Base-by-base conservation (phyloP, 1,140 invertebrate species). In the Daktulosphaira vitifoliae region DNA sequence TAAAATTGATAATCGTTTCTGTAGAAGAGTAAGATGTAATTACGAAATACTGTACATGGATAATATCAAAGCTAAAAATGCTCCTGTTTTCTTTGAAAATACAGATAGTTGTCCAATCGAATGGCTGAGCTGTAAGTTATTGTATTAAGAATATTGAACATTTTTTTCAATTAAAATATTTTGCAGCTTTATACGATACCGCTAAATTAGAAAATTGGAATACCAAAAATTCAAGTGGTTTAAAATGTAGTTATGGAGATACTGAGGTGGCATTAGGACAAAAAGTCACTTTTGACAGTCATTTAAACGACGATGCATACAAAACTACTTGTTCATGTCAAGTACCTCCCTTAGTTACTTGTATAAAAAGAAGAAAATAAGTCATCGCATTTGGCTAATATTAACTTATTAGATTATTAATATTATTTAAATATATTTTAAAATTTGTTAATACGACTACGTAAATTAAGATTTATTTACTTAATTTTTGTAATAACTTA, bases 71-170 rank as follows among this genome's bases (percentile, higher is more conserved):
- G 22, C 3, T 29, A 23, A 16, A 33, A 62, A 25, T 22, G 56
- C 56, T 8, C 56, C 56, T 7, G 25, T 62, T 9, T 62, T 18
- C 20, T 62, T 48, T 6, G 42, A 62, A 48, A 48, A 18, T 13
- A 16, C 23, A 29, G 42, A 46, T 7, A 39, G 56, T 39, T 62
- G 56, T n/a, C 42, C 56, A 9, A 33, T 62, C 4, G 16, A 62
- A 15, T 62, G 56, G 56, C 22, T 18, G 0, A n/a, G 46, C 20
- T n/a, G 56, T 62, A 48, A 62, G 56, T 39, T 44, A n/a, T 44
- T 4, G n/a, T 44, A 7, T 44, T 11, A 44, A 37, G 5, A 44
- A 7, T 44, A 44, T 7, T 7, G 11, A 44, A 4, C 39, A 44
- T 44, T 16, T 4, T 44, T n/a, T 16, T 4, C 5, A 15, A 44